Evolutionary conservation across 2,888 invertebrate genomes (phyloP).

Genomic region (Drosophila peninsularis): DNA sequence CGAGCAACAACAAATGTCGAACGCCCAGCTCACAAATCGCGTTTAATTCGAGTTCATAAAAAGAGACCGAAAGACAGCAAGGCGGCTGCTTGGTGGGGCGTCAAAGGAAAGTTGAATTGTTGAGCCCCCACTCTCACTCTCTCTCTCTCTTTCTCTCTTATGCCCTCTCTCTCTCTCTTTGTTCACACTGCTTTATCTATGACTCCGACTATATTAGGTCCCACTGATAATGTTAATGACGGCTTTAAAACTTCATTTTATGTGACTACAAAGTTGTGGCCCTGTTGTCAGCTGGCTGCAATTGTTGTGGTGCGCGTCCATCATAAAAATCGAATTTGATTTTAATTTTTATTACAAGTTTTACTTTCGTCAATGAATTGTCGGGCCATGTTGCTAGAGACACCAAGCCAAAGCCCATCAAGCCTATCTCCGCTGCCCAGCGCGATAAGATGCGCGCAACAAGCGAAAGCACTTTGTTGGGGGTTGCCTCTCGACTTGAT

Average conservation of each 20-base stretch:
- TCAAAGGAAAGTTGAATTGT: slow-evolving; percentile 60
- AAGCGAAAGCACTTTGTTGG: slow-evolving; percentile 71
- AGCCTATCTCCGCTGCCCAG: slow-evolving; percentile 41
- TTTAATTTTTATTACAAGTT: slow-evolving; percentile 72
- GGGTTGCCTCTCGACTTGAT: slow-evolving; percentile 37
- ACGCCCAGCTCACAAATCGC: slow-evolving; percentile 56
- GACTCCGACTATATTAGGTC: slow-evolving; percentile 41
- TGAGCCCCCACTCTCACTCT: slow-evolving; percentile 22
- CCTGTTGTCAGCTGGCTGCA: slow-evolving; percentile 48
- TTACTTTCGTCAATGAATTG: slow-evolving; percentile 65
- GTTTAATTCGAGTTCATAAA: slow-evolving; percentile 67
- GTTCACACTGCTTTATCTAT: slow-evolving; percentile 26
- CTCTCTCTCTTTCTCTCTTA: neutral
- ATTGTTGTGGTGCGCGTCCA: slow-evolving; percentile 53
- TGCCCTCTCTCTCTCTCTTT: no score
- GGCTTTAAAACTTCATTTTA: slow-evolving; percentile 64
- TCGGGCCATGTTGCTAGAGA: slow-evolving; percentile 7
- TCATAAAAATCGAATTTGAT: slow-evolving; percentile 68
- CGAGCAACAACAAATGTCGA: slow-evolving; percentile 38
- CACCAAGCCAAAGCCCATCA: slow-evolving; percentile 30
- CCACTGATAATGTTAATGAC: slow-evolving; percentile 73
- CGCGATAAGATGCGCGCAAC: slow-evolving; percentile 60
- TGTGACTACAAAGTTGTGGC: slow-evolving; percentile 52
- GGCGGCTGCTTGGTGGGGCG: slow-evolving; percentile 46
- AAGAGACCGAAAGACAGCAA: slow-evolving; percentile 42